phyloP scores from a whole-genome alignment of 2,113 vertebrate species.

The Heterochromis multidens region DNA sequence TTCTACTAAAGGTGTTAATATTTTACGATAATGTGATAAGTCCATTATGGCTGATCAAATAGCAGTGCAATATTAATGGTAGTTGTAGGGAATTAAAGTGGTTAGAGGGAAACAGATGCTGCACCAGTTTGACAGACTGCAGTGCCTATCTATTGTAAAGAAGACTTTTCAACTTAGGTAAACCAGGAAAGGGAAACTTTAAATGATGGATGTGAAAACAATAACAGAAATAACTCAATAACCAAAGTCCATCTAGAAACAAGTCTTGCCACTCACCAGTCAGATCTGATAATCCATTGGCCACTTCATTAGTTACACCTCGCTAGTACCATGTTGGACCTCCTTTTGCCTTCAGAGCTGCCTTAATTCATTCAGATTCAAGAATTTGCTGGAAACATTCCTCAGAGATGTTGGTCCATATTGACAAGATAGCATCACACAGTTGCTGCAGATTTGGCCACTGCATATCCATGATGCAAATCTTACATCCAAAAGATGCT shows the following conservation, averaged over 20 bases:
- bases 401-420: not conserved
- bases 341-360: not conserved
- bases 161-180: not conserved
- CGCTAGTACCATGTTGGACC: not conserved
- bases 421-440: not conserved
- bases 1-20: conserved; percentile 29
- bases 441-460: not conserved
- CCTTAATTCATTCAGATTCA: not conserved
- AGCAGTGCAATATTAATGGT: not conserved
- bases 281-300: not conserved
- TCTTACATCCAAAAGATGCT: not conserved
- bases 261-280: not conserved
- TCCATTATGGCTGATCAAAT: not conserved
- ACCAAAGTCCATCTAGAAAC: not conserved
- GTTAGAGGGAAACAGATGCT: conserved; percentile 1
- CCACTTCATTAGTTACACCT: not conserved
- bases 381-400: not conserved
- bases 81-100: conserved; percentile 12
- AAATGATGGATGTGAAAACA: not conserved
- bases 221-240: not conserved
- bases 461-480: not conserved
- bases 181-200: not conserved
- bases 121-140: not conserved
- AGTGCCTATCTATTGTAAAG: not conserved
- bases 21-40: conserved; percentile 20